phyloP scores from a whole-genome alignment of 2,888 invertebrate species.

The Aelia acuminata region DNA sequence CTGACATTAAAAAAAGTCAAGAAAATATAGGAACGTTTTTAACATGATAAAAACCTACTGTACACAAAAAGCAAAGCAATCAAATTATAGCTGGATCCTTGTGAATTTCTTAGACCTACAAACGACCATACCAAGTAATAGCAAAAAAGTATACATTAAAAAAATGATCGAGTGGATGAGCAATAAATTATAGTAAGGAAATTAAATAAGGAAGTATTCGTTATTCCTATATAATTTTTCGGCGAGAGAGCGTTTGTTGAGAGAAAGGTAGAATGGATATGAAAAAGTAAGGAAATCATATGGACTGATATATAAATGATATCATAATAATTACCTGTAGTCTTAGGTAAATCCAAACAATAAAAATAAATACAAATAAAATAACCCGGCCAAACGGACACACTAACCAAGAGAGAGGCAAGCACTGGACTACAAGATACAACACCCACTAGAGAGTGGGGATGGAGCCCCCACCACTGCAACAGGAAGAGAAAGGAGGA shows the following conservation, averaged over 20 bases:
- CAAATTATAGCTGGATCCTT: not conserved
- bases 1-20: not conserved
- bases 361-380: not conserved
- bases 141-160: not conserved
- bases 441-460: constrained; percentile 9
- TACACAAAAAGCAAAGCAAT: too few species aligned
- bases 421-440: constrained; percentile 1
- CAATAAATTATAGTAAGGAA: not conserved
- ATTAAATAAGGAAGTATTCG: not conserved
- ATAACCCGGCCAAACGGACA: not conserved
- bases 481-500: constrained; percentile 3
- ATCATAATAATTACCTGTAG: not conserved
- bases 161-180: not conserved
- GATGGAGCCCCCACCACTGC: not conserved
- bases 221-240: not conserved
- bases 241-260: not conserved
- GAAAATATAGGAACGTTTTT: not conserved
- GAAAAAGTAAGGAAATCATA: not conserved
- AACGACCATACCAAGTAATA: not conserved
- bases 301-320: not conserved
- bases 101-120: not conserved
- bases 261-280: constrained; percentile 26
- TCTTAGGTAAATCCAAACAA: constrained; percentile 20
- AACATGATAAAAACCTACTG: too few species aligned
- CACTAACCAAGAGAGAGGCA: not conserved